phyloP scores from a whole-genome alignment of 2,113 vertebrate species.

The Hypocryptadius cinnamomeus region DNA sequence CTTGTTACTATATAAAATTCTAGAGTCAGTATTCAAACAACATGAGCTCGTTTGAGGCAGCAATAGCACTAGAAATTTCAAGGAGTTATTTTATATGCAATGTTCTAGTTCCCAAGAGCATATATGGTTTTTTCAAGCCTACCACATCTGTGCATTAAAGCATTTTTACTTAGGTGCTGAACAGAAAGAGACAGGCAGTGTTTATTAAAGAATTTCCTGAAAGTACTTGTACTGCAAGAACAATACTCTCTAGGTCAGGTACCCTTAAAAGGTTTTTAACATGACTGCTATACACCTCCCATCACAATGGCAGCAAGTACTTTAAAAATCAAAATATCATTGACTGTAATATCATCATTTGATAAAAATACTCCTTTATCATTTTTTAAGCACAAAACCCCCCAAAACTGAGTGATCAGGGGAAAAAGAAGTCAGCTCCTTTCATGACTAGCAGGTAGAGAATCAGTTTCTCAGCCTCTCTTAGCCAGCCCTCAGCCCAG shows the following conservation, averaged over 20 bases:
- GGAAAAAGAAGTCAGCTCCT: background rate
- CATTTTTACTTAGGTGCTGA: background rate
- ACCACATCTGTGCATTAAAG: background rate
- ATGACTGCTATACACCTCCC: background rate
- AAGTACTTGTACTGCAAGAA: background rate
- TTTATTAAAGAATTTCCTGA: background rate
- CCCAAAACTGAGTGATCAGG: background rate
- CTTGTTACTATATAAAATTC: background rate
- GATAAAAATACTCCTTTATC: background rate
- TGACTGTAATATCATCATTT: background rate
- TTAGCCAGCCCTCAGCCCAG: background rate
- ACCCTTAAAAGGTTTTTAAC: background rate
- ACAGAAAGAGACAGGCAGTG: background rate
- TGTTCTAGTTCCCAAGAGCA: background rate
- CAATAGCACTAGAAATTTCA: background rate
- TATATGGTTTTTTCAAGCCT: background rate
- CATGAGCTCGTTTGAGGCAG: background rate
- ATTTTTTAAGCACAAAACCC: background rate
- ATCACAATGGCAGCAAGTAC: background rate
- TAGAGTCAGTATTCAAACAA: background rate
- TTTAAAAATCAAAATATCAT: constrained; percentile 2
- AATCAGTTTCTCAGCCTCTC: background rate
- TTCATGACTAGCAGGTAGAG: background rate
- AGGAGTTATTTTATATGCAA: background rate
- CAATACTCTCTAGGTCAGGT: background rate